Evolutionary conservation across 2,888 invertebrate genomes (phyloP), one percentile per base, ranked within the genome.

Genomic region (Elegia similella): DNA sequence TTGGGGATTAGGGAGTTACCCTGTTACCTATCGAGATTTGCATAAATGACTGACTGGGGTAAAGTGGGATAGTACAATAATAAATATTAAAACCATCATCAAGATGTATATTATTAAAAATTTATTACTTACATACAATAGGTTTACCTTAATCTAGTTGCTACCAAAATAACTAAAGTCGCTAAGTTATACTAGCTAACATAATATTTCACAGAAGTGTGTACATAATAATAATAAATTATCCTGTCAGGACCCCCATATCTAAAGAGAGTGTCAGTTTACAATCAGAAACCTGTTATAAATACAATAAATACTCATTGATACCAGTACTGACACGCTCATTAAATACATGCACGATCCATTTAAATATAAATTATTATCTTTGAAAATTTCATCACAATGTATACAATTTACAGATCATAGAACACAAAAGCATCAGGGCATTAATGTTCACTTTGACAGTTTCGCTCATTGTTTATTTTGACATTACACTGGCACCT

Each of bases 91-190:
- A 63, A 64, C 59, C 65, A 69, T 69, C 64, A 60, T 66, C 56
- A 56, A 63, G 70, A 70, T 66, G 72, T 73, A 73, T 82, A 83
- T 80, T 87, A 84, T 83, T 86, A 85, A 83, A 88, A 89, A 85
- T 86, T 81, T 88, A 89, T 89, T 89, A 78, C 90, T 90, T 90
- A 89, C 83, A 82, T 85, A 86, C 83, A 86, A 84, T 86, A 84
- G 70, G 80, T 86, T 88, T 83, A 78, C 83, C 89, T 88, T 88
- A 88, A 67, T 75, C 84, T 87, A 86, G 74, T 70, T 75, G 82
- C 78, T 82, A 82, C 76, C 75, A 77, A 75, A 71, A 73, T 75
- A 82, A 83, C 81, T 85, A 82, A 84, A 81, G 71, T 82, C 66
- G 82, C 87, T 86, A 88, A 78, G 80, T 81, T 81, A 78, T 81